A percentile compares a stretch with the other conserved stretches of the same genome.
These are phyloP conservation scores for Amphilophus citrinellus DNA, from an alignment of 2,113 vertebrate species.

Conservation along the genomic window DNA sequence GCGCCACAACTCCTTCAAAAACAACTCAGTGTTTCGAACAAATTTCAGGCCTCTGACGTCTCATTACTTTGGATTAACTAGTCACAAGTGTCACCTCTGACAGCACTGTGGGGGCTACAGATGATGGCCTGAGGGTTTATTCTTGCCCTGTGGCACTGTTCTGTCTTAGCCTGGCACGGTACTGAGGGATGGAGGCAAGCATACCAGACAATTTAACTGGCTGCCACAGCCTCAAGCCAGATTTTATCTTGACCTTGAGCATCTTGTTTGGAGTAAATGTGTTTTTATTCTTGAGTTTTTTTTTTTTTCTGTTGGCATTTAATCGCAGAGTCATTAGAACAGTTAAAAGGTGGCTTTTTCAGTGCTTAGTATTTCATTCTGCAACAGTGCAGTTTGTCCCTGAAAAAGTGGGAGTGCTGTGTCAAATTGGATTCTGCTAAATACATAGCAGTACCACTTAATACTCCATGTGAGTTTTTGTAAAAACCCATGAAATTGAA, in stretches of 20 bases:
- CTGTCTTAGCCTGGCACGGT: slow-evolving; percentile 27
- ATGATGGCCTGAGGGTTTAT: slow-evolving; percentile 58
- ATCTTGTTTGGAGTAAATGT: slow-evolving; percentile 14
- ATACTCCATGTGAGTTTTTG: background rate
- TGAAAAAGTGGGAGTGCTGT: slow-evolving; percentile 6
- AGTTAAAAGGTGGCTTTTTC: slow-evolving; percentile 4
- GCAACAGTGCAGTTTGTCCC: background rate
- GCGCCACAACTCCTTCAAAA: slow-evolving; percentile 9
- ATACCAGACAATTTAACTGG: slow-evolving; percentile 21
- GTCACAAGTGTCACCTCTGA: slow-evolving; percentile 56
- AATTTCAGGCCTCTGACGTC: slow-evolving; percentile 45
- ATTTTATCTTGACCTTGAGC: slow-evolving; percentile 27
- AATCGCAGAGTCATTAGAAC: slow-evolving; percentile 1
- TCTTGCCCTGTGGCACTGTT: slow-evolving; percentile 48
- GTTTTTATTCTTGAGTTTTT: slow-evolving; percentile 20
- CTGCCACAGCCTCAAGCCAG: slow-evolving; percentile 4
- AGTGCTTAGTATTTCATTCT: slow-evolving; percentile 22
- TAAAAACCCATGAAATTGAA: background rate
- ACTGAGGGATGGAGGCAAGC: slow-evolving; percentile 7
- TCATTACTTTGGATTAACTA: slow-evolving; percentile 65
- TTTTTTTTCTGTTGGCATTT: slow-evolving; percentile 10
- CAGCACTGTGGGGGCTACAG: slow-evolving; percentile 58
- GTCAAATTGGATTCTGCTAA: slow-evolving; percentile 15
- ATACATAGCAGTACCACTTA: slow-evolving; percentile 10
- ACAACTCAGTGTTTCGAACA: slow-evolving; percentile 21